Base-by-base conservation (phyloP, 1,140 invertebrate species). In the Drosophila fuyamai region DNA sequence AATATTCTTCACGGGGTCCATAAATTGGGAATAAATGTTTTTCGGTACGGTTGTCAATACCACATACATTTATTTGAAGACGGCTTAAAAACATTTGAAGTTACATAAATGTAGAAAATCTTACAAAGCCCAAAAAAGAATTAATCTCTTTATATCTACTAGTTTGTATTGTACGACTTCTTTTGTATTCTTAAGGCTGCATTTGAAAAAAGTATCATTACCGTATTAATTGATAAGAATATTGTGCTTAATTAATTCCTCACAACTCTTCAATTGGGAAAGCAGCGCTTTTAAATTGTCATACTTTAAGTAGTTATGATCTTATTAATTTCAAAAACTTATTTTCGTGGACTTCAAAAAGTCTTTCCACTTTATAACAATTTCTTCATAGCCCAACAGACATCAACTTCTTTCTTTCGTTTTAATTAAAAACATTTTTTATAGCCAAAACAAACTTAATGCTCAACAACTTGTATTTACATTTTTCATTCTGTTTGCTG, bases 391-490 rank as follows among this genome's bases (percentile, higher is more conserved):
- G 60, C 55, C 29, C 23, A 57, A 1, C 29, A 47, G 16, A 29
- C 32, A 16, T 47, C 41, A 14, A 18, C 67, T 32, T 10, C 36
- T 48, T n/a, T 36, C 27, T 40, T 71, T 48, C 36, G 55, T 48
- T 70, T 71, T 71, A 70, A 71, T 70, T 71, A 70, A 70, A 71
- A 70, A 57, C 29, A 36, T 57, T 47, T 70, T 57, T 57, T 70
- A 68, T 68, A 5, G 50, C 18, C 18, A 43, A 47, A 71, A 57
- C 50, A 71, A 71, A 71, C 51, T 70, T 70, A 56, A 70, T 71
- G 50, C 32, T 38, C 32, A 40, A 29, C 41, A 70, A 70, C 48
- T 70, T 56, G 67, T 70, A 40, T 70, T 70, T 57, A 68, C 53
- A 71, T 71, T 71, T 71, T 71, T 55, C 51, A 57, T 56, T 57